Percentiles rank a stretch among this genome's conserved stretches.
phyloP scores from a whole-genome alignment of 1,140 invertebrate genomes.

The Telenomus remus region DNA sequence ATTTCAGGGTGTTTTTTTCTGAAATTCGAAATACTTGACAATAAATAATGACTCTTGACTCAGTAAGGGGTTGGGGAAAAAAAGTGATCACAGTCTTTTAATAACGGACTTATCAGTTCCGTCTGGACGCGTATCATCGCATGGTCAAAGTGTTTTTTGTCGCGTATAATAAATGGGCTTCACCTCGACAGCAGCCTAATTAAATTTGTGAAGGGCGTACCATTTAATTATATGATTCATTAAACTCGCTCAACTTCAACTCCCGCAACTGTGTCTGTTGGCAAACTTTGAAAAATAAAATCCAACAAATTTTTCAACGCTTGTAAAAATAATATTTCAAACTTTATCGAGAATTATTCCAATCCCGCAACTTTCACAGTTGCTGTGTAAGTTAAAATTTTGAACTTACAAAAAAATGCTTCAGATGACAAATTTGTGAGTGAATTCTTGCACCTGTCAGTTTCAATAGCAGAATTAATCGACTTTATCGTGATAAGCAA shows the following conservation, averaged over 20 bases:
- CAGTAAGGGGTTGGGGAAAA: neutral
- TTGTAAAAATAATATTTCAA: no score
- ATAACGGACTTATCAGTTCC: constrained; percentile 40
- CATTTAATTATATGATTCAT: constrained; percentile 57
- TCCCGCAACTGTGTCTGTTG: constrained; percentile 7
- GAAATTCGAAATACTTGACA: constrained; percentile 8
- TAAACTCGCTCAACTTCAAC: constrained; percentile 37
- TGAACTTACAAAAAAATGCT: no score
- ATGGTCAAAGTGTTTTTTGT: constrained; percentile 30
- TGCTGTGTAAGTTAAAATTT: no score
- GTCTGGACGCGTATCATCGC: constrained; percentile 31
- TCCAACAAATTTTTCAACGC: no score
- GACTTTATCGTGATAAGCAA: no score
- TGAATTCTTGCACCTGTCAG: no score
- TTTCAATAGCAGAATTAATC: no score
- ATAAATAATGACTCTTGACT: constrained; percentile 23
- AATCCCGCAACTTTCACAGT: no score
- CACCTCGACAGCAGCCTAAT: constrained; percentile 44
- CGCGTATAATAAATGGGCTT: constrained; percentile 47
- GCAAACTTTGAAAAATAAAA: neutral
- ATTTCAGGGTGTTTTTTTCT: neutral
- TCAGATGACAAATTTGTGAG: no score
- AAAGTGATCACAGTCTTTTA: constrained; percentile 25
- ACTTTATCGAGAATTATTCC: no score
- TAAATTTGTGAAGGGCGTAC: constrained; percentile 43